Evolutionary conservation across 2,797 vertebrate genomes (phyloP).

Genomic region (Periparus ater): DNA sequence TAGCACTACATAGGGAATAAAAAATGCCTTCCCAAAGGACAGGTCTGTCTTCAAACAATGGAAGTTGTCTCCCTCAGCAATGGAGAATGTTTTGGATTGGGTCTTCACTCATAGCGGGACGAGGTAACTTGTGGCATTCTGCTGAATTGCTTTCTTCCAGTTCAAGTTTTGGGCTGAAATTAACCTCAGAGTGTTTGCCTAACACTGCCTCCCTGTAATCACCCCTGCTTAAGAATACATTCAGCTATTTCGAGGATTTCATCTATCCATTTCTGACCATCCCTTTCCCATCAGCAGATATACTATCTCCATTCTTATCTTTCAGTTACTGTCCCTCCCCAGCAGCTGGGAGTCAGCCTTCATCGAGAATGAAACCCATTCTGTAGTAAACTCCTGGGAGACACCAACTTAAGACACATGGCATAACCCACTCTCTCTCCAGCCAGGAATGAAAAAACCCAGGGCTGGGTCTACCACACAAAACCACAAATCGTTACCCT

Average conservation of each 20-base stretch:
- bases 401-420: neutral
- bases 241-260: conserved; percentile 30
- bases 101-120: neutral
- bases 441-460: neutral
- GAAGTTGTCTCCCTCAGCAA: neutral
- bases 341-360: conserved; percentile 37
- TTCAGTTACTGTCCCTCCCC: conserved; percentile 8
- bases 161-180: neutral
- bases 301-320: conserved; percentile 43
- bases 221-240: neutral
- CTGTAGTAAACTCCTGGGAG: neutral
- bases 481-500: neutral
- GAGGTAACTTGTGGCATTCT: neutral
- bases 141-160: neutral
- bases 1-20: neutral
- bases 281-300: conserved; percentile 24
- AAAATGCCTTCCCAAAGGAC: neutral
- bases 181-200: neutral
- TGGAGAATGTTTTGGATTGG: neutral
- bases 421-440: neutral
- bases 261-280: neutral
- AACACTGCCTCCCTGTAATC: neutral
- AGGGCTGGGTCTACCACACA: neutral
- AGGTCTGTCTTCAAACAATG: neutral
- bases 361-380: neutral